Base-by-base conservation (phyloP, 2,113 vertebrate species). In the Rhinoderma darwinii region DNA sequence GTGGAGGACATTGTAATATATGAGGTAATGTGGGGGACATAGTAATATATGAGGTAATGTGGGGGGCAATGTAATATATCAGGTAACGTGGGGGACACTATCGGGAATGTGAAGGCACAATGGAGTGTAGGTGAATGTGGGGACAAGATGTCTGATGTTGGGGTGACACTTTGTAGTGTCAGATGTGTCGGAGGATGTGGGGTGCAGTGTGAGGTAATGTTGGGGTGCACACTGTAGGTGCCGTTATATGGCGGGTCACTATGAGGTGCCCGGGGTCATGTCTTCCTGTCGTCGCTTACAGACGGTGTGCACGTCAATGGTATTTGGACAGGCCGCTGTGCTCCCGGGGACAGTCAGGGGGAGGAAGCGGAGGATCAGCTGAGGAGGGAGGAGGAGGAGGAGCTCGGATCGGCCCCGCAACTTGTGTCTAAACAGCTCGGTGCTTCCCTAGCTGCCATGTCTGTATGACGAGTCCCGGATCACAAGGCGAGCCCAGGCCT, bases 381-480 rank as follows among this genome's bases (percentile, higher is more conserved):
- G 85, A 87, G 77, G 78, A 51, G 43, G 83, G 41, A 37, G 63
- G 66, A 37, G 18, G n/a, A n/a, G 63, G 66, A 30, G 83, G 41
- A 74, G 66, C 37, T 43, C 25, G 32, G 15, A 68, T 41, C 75
- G 43, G 85, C 85, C 78, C 85, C 50, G 84, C 76, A 56, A 86
- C 56, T 72, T 79, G 61, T 80, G 44, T 47, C 72, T 77, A 85
- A 76, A 77, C 73, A 86, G 84, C 84, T 86, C 84, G 56, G 59
- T 78, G 82, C 25, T 32, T 39, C 50, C 47, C 10, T 66, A 47
- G 51, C 76, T 77, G 72, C 84, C 75, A 68, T 81, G 85, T 87
- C 35, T 73, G 90, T 88, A 89, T 88, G 89, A 89, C 89, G 88
- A 88, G 89, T 86, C 88, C 83, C 89, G 90, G 88, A 74, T 82